Evolutionary conservation across 2,113 vertebrate species (phyloP).

Genomic region (Pomatostomus ruficeps): DNA sequence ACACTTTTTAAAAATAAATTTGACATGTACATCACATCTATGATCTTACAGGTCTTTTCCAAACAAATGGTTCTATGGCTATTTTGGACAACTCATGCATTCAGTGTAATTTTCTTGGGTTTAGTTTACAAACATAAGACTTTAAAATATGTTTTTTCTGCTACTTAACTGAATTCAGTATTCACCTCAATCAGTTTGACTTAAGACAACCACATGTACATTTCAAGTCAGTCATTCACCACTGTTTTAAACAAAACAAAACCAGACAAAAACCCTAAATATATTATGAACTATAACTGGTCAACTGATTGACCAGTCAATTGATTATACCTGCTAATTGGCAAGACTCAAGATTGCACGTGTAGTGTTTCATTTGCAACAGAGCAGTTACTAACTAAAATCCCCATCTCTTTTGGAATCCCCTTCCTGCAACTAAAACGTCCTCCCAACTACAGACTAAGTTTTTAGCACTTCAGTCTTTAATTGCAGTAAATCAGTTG

Average conservation of each 20-base stretch:
- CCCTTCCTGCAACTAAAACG: neutral
- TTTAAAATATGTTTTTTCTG: neutral
- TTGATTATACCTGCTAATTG: neutral
- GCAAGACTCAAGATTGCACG: neutral
- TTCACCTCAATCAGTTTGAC: neutral
- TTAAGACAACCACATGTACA: neutral
- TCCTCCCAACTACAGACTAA: neutral
- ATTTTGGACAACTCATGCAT: neutral
- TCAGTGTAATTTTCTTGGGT: neutral
- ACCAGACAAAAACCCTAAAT: neutral
- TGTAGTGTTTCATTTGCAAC: neutral
- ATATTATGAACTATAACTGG: neutral
- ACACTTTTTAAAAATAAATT: neutral
- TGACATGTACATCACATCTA: rapidly evolving
- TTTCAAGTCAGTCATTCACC: neutral
- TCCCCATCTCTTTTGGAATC: neutral
- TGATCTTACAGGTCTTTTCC: neutral
- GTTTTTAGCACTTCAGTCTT: neutral
- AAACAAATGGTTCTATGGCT: neutral
- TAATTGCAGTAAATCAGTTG: neutral
- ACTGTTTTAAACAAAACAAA: neutral
- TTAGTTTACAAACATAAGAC: neutral
- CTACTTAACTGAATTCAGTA: neutral
- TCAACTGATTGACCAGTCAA: neutral
- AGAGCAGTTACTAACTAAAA: neutral